These are phyloP conservation scores for Nesidiocoris tenuis DNA, from an alignment of 2,888 invertebrate genomes.

Conservation along the genomic window DNA sequence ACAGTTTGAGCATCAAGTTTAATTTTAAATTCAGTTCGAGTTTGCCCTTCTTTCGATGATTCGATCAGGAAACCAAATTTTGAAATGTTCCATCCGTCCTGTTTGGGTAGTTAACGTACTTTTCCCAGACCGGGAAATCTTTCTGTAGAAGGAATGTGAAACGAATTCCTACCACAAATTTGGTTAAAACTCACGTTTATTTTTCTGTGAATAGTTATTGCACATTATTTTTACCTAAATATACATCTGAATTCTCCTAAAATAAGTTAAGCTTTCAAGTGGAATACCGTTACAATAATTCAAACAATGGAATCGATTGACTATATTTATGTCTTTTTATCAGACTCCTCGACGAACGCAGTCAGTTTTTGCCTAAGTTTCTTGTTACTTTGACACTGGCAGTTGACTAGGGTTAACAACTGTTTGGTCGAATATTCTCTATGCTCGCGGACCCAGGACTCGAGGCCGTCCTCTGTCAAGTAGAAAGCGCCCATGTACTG, in stretches of 20 bases:
- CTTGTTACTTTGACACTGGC: slow-evolving; percentile 84
- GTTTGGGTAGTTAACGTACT: no score
- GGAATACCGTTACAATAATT: background rate
- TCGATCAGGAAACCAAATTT: no score
- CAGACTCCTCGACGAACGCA: slow-evolving; percentile 67
- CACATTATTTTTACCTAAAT: background rate
- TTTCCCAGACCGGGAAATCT: no score
- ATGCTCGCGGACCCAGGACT: slow-evolving; percentile 84
- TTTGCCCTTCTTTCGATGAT: no score
- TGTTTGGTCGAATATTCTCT: slow-evolving; percentile 90
- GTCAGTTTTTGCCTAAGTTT: slow-evolving; percentile 78
- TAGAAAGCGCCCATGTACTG: slow-evolving; percentile 96
- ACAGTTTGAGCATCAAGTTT: no score
- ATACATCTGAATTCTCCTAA: background rate
- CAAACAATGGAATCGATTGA: background rate
- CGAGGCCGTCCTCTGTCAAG: slow-evolving; percentile 83
- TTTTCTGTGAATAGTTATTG: background rate
- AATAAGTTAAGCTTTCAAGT: background rate
- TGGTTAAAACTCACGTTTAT: background rate
- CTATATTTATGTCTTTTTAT: slow-evolving; percentile 49
- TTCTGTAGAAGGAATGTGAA: no score
- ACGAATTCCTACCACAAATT: no score
- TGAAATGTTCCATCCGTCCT: no score
- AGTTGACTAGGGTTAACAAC: slow-evolving; percentile 76
- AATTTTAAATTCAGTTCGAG: no score